Conservation (phyloP, 92 coral and sea anemone species). For the Bergia puertoricense region DNA sequence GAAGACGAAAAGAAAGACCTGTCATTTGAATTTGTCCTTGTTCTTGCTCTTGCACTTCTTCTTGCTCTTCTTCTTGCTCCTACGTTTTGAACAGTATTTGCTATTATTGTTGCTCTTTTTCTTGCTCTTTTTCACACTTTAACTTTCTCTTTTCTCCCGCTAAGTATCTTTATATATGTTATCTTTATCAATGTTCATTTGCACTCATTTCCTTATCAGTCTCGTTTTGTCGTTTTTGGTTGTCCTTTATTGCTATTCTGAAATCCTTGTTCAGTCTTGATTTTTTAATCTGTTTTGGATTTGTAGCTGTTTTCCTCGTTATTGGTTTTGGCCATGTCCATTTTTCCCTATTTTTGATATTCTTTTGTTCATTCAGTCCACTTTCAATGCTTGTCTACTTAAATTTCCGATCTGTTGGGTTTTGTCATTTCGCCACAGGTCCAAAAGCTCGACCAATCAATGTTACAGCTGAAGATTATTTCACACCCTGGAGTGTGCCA, state of each 20-base stretch:
- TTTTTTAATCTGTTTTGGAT: too few relatives aligned
- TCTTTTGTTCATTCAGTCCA: too few relatives aligned
- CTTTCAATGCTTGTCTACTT: background rate
- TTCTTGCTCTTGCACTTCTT: too few relatives aligned
- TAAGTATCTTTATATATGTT: too few relatives aligned
- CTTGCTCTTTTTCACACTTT: background rate
- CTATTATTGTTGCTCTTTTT: background rate
- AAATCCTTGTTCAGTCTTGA: too few relatives aligned
- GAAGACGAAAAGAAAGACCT: too few relatives aligned
- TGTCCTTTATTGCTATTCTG: too few relatives aligned
- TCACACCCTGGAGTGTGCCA: slow-evolving; percentile 59
- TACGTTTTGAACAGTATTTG: background rate
- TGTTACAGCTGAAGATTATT: slow-evolving; percentile 60
- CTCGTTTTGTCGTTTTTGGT: too few relatives aligned
- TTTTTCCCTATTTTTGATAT: background rate
- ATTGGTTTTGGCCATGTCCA: background rate
- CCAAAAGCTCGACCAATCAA: slow-evolving; percentile 64
- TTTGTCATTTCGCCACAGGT: slow-evolving; percentile 35
- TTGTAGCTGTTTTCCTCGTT: background rate
- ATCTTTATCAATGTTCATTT: too few relatives aligned
- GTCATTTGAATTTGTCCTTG: too few relatives aligned
- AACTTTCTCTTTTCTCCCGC: too few relatives aligned
- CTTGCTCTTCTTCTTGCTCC: background rate
- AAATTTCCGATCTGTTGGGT: background rate
- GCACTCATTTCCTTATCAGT: too few relatives aligned